phyloP scores from a whole-genome alignment of 2,888 invertebrate species.

The Chymomyza procnemis region DNA sequence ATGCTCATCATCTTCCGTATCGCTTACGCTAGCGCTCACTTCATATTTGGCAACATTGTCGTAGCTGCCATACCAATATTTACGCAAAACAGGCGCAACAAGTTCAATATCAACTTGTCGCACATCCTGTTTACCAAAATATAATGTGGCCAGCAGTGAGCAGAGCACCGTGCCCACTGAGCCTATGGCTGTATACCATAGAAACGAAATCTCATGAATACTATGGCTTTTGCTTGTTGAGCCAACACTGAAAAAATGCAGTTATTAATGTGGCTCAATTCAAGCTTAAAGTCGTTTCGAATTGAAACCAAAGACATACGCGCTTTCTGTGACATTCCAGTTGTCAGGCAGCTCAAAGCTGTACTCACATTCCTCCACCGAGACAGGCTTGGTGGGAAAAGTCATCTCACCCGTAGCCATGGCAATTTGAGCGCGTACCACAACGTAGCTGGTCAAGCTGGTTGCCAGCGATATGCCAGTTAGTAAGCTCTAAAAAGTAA shows the following conservation, averaged over 20 bases:
- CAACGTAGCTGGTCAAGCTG: conserved; percentile 83
- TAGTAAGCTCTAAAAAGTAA: conserved; percentile 81
- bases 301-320: conserved; percentile 31
- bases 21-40: neutral
- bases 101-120: conserved; percentile 81
- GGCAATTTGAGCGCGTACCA: conserved; percentile 83
- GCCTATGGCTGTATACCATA: conserved; percentile 85
- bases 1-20: neutral
- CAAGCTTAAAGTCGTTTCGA: neutral
- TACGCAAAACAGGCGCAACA: conserved; percentile 83
- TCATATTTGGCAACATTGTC: conserved; percentile 35
- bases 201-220: conserved; percentile 83
- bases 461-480: conserved; percentile 83
- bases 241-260: conserved; percentile 10
- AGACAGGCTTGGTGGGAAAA: conserved; percentile 56
- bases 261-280: neutral
- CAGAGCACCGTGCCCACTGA: conserved; percentile 81
- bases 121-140: conserved; percentile 80
- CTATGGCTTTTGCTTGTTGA: conserved; percentile 18
- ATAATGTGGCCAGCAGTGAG: conserved; percentile 81
- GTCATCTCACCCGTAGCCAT: conserved; percentile 82
- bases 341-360: conserved; percentile 34
- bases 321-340: conserved; percentile 40
- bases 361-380: conserved; percentile 59
- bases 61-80: conserved; percentile 74